Base-by-base conservation (phyloP, 1,140 invertebrate genomes). In the Aphidius gifuensis region DNA sequence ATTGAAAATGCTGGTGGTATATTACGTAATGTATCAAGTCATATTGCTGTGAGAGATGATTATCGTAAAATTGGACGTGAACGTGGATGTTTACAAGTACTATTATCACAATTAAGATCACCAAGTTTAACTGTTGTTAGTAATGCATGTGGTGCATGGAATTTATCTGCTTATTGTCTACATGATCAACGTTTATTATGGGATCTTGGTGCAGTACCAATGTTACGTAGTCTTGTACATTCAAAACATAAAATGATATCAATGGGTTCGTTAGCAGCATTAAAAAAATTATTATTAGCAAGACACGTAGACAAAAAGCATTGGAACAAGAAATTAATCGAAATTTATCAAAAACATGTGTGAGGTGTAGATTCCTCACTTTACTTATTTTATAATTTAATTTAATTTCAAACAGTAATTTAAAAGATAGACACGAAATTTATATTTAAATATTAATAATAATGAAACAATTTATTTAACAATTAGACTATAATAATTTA, bases 221-320 rank as follows among this genome's bases (percentile, higher is more conserved):
- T 97, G 94, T 76, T 98, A 11, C 85, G 92, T 16, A 96, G 92
- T 73, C 81, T 98, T 1, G 92, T 96, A 44, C 92, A 97, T 77
- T 98, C 95, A 0, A 95, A 96, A 73, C 95, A 98, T 77, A 94
- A 95, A 79, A 95, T 97, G 92, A 98, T 98, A 64, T 93, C 94
- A 0, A 95, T 96, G 87, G 96, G 94, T 23, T 95, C 94, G n/a
- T 91, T 91, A 65, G 94, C 94, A 5, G 94, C 96, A 4, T 78
- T 98, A 46, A 96, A 97, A 79, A 97, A 98, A 82, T 81, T 98
- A 9, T 77, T 97, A 1, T 89, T 90, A 70, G 92, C 92, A 3
- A 85, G 88, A 70, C 88, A 0, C 83, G 94, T 42, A 67, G 95
- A 74, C 92, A 94, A 70, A 88, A 90, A 65, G 93, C 93, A 4